Percentiles rank a stretch among this genome's conserved stretches.
Evolutionary conservation across 2,797 vertebrate species (phyloP).

Genomic region (Acanthornis magna): DNA sequence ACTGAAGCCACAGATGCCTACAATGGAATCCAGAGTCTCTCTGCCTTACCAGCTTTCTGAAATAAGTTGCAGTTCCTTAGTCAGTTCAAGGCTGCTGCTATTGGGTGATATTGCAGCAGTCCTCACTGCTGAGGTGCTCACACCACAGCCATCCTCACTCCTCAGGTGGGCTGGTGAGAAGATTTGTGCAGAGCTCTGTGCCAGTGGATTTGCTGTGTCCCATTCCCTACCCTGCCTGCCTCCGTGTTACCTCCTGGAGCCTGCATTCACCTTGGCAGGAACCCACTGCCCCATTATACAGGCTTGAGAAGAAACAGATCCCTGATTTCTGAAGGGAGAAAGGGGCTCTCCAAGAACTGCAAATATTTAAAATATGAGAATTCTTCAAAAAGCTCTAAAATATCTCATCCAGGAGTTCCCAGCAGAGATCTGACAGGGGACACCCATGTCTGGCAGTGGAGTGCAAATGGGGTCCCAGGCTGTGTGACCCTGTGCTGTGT

Average conservation of each 20-base stretch:
- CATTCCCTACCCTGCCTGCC: background rate
- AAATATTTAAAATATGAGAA: background rate
- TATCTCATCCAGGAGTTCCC: background rate
- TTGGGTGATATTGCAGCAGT: background rate
- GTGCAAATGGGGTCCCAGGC: background rate
- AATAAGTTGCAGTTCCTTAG: background rate
- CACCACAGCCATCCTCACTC: accelerated
- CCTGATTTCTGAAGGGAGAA: background rate
- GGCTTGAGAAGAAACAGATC: background rate
- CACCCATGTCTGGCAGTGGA: background rate
- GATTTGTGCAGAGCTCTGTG: background rate
- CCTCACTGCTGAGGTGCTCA: background rate
- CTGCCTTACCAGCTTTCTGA: background rate
- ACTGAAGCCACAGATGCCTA: background rate
- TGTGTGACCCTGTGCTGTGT: accelerated
- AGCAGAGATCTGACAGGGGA: background rate
- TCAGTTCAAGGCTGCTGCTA: background rate
- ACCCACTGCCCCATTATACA: background rate
- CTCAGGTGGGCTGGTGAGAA: background rate
- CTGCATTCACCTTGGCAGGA: background rate
- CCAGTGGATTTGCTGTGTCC: background rate
- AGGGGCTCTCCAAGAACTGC: background rate
- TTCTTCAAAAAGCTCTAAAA: background rate
- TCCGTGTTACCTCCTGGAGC: background rate
- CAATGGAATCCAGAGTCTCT: background rate